Percentiles rank a stretch among this genome's conserved stretches.
Evolutionary conservation across 1,140 invertebrate genomes (phyloP).

Genomic region (Sitobion miscanthi): DNA sequence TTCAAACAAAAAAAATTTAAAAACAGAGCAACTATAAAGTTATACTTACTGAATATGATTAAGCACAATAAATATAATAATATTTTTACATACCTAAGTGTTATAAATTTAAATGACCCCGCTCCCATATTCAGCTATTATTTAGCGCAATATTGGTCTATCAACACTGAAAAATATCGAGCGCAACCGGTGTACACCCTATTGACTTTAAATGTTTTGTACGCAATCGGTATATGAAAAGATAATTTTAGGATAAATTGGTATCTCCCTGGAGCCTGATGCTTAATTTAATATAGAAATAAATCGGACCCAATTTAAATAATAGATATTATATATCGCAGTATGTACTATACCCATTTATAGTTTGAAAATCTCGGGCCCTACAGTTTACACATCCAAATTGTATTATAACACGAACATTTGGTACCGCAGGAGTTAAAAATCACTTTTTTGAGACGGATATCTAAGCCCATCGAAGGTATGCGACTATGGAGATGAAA

Average conservation of each 20-base stretch:
- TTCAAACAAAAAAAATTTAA: too few species aligned
- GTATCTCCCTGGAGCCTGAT: neutral
- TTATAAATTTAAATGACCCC: too few species aligned
- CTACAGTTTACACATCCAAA: neutral
- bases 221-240: neutral
- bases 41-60: too few species aligned
- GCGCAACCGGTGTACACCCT: neutral
- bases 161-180: neutral
- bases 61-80: too few species aligned
- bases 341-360: too few species aligned
- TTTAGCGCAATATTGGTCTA: neutral
- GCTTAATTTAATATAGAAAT: neutral
- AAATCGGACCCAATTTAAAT: neutral
- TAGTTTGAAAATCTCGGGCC: neutral
- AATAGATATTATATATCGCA: neutral
- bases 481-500: neutral
- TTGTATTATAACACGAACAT: fast-evolving
- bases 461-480: neutral
- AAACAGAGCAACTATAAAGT: too few species aligned
- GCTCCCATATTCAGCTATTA: too few species aligned
- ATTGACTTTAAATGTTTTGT: neutral
- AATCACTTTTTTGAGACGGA: neutral
- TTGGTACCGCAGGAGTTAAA: neutral
- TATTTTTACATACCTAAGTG: too few species aligned
- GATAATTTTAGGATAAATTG: neutral